A percentile compares a stretch with the other conserved stretches of the same genome.
Conservation (phyloP, 2,888 invertebrate genomes). For the Synergus itoensis region DNA sequence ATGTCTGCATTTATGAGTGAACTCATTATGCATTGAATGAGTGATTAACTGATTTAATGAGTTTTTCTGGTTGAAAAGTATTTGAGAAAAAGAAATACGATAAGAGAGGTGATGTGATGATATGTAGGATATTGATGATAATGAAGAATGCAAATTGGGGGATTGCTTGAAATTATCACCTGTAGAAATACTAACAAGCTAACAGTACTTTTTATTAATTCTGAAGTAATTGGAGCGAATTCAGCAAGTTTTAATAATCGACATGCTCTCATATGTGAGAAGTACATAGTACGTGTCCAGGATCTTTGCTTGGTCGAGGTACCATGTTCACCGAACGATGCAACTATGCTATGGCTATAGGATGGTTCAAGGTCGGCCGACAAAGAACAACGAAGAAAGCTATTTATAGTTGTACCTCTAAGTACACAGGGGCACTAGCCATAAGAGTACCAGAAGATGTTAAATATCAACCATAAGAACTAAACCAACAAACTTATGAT, state of each 20-base stretch:
- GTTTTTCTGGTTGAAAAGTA: too few relatives aligned
- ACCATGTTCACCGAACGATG: slow-evolving; percentile 41
- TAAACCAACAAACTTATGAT: background rate
- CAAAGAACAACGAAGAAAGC: slow-evolving; percentile 60
- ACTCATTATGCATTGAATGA: too few relatives aligned
- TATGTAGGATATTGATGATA: background rate
- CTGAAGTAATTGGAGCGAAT: slow-evolving; percentile 27
- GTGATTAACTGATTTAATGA: too few relatives aligned
- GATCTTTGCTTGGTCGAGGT: slow-evolving; percentile 34
- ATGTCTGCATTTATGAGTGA: too few relatives aligned
- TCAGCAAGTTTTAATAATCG: slow-evolving; percentile 36
- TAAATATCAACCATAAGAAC: slow-evolving; percentile 2
- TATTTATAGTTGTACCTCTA: slow-evolving; percentile 54
- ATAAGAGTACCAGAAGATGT: slow-evolving; percentile 5
- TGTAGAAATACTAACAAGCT: slow-evolving; percentile 14
- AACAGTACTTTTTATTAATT: slow-evolving; percentile 34
- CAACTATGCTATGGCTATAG: slow-evolving; percentile 58
- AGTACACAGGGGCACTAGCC: slow-evolving; percentile 23
- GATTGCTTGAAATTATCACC: slow-evolving; percentile 16
- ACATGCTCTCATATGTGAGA: slow-evolving; percentile 33
- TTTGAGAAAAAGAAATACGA: too few relatives aligned
- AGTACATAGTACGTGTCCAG: slow-evolving; percentile 11
- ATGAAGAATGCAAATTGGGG: background rate
- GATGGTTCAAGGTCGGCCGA: slow-evolving; percentile 70
- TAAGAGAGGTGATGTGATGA: too few relatives aligned